These are phyloP conservation scores for Eremobia ochroleuca DNA, from an alignment of 2,888 invertebrate genomes.

Conservation along the genomic window DNA sequence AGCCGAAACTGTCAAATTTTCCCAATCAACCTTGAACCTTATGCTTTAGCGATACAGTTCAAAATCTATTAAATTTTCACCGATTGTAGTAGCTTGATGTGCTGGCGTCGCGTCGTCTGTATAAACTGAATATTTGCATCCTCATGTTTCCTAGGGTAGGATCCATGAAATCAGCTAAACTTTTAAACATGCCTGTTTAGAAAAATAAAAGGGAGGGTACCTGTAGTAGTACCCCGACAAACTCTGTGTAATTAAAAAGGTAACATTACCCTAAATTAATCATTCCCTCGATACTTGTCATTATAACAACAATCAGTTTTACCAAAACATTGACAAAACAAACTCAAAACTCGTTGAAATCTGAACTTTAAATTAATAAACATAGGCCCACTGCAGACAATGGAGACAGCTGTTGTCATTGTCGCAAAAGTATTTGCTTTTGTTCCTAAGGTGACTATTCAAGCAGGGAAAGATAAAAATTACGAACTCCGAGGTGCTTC, in stretches of 20 bases:
- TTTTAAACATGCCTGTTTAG: not conserved
- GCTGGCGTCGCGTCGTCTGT: no score
- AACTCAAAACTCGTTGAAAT: slow-evolving; percentile 52
- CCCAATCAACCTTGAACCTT: no score
- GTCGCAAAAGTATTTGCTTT: slow-evolving; percentile 82
- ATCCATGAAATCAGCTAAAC: not conserved
- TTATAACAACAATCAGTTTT: slow-evolving; percentile 45
- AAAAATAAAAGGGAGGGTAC: not conserved
- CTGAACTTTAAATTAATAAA: slow-evolving; percentile 68
- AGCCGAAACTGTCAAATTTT: no score
- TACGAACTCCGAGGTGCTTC: slow-evolving; percentile 84
- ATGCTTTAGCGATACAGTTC: no score
- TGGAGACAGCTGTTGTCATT: slow-evolving; percentile 77
- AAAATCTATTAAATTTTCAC: no score
- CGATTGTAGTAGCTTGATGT: no score
- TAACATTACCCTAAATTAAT: slow-evolving; percentile 5
- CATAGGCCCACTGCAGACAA: slow-evolving; percentile 70
- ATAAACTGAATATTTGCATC: not conserved
- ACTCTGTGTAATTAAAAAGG: slow-evolving; percentile 8
- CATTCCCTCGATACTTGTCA: slow-evolving; percentile 28
- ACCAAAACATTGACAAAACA: slow-evolving; percentile 44
- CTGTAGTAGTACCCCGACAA: not conserved
- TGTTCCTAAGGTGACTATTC: slow-evolving; percentile 82
- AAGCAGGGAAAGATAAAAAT: slow-evolving; percentile 88
- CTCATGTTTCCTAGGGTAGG: not conserved